phyloP scores from a whole-genome alignment of 2,888 invertebrate genomes.

The Aphrophora alni region DNA sequence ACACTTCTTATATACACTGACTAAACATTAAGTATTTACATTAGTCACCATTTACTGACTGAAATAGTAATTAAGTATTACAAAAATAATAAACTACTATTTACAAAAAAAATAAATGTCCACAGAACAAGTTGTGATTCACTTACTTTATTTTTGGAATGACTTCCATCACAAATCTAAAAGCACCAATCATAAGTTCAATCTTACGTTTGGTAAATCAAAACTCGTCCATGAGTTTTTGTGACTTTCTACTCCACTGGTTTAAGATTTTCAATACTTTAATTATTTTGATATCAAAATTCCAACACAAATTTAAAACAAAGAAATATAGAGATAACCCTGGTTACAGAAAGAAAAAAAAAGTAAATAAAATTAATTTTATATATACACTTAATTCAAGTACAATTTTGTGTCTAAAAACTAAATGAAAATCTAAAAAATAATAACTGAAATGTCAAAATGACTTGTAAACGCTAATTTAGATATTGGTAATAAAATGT shows the following conservation, averaged over 20 bases:
- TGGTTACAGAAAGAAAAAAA: not conserved
- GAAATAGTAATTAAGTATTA: not conserved
- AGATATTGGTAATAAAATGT: no score
- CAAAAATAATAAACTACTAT: not conserved
- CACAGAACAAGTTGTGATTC: not conserved
- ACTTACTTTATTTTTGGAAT: not conserved
- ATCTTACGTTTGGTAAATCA: not conserved
- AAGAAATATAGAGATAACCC: not conserved
- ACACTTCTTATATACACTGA: not conserved
- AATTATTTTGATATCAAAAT: not conserved
- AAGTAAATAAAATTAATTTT: not conserved
- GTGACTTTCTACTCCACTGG: not conserved
- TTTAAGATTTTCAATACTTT: not conserved
- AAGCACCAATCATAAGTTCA: not conserved
- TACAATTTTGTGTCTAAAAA: no score
- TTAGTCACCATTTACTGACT: not conserved
- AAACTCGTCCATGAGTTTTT: not conserved
- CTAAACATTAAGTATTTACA: not conserved
- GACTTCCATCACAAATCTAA: not conserved
- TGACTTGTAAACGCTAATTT: no score
- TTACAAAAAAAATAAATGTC: not conserved
- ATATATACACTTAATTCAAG: no score
- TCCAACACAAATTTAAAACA: not conserved
- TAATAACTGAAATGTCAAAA: no score
- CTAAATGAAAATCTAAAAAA: no score